Evolutionary conservation across 2,888 invertebrate genomes (phyloP).

Genomic region (Rotaria sp.): DNA sequence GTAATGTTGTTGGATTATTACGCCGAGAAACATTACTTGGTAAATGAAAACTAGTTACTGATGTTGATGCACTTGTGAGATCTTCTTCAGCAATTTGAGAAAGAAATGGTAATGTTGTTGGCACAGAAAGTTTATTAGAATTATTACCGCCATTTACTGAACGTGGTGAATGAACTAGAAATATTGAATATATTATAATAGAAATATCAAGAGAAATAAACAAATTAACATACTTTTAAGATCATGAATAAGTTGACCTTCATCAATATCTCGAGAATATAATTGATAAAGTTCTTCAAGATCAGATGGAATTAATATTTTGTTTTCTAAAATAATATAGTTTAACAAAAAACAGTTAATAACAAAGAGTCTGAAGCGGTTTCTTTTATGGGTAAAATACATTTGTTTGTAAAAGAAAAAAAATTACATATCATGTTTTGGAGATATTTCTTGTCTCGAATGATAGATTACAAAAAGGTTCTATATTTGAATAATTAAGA

Average conservation of each 20-base stretch:
- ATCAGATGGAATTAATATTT: conserved; percentile 47
- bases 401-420: no score
- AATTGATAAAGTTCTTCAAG: conserved; percentile 50
- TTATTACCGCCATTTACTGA: background rate
- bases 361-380: no score
- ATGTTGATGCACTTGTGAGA: conserved; percentile 26
- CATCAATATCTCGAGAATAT: conserved; percentile 47
- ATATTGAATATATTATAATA: no score
- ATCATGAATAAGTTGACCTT: conserved; percentile 41
- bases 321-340: conserved; percentile 43
- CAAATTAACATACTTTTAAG: background rate
- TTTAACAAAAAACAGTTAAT: no score
- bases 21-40: background rate
- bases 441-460: no score
- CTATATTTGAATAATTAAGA: no score
- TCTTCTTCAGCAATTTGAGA: conserved; percentile 28
- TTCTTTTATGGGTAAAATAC: no score
- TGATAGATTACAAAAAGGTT: no score
- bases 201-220: background rate
- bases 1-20: background rate
- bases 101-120: background rate
- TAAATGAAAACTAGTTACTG: conserved; percentile 25
- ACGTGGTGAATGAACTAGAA: background rate
- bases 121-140: background rate
- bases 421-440: no score